Evolutionary conservation across 2,113 vertebrate species (phyloP), one percentile per base, ranked within the genome.

Genomic region (Tyrannus savana): DNA sequence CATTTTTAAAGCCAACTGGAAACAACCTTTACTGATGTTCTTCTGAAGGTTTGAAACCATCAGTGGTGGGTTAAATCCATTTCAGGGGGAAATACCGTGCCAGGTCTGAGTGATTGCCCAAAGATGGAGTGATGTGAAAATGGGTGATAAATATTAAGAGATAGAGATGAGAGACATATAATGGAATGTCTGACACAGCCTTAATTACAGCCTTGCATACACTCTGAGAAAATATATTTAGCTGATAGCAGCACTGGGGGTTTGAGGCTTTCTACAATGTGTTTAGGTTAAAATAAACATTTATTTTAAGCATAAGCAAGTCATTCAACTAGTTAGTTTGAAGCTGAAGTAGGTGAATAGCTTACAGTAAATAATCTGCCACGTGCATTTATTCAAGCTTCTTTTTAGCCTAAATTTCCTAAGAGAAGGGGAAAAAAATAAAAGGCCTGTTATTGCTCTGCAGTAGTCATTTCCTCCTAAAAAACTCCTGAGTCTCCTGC

Each of bases 211-310:
- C 52, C 49, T 68, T 87, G 63, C 83, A 93, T 71, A 93, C 59
- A 77, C 50, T 69, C 67, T 28, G 78, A 93, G 90, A 95, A 97
- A 97, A 96, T 68, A 72, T 35, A 95, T 95, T 93, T 93, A 86
- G 89, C 79, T 33, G 7, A 84, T 56, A 93, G 84, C 78, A 84
- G 93, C 63, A 53, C 64, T 72, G 44, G 66, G 75, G 82, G 75
- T 46, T 87, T 44, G 90, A 87, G 62, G 55, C 81, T 93, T 93
- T 90, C 89, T 88, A 71, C 83, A 90, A 30, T 2, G 9, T 72
- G 87, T 62, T 90, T 64, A 49, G n/a, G 75, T 96, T 96, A 96
- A 93, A 97, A 96, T 50, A 90, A 96, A 90, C 92, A 93, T 94
- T 91, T 92, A 81, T 91, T 96, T 96, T 93, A 95, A 90, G 82